phyloP scores from a whole-genome alignment of 2,113 vertebrate species.

The Melanocharis versteri region DNA sequence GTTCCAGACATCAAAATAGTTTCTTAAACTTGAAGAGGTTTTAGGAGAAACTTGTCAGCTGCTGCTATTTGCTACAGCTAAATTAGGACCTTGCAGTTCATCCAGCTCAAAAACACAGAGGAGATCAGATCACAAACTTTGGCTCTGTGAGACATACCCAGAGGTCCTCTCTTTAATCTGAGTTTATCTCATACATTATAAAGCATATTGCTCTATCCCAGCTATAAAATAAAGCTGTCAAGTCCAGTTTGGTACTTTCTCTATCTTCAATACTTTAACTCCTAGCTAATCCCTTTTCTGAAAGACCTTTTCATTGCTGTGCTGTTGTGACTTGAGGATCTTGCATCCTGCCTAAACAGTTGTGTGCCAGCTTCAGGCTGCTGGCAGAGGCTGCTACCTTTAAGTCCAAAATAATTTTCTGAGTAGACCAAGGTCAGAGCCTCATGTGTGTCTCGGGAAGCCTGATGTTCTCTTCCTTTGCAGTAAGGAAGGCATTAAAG shows the following conservation, averaged over 20 bases:
- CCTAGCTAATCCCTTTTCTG: neutral
- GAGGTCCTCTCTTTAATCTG: neutral
- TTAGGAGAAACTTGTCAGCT: neutral
- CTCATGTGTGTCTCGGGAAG: neutral
- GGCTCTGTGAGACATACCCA: neutral
- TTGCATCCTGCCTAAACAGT: neutral
- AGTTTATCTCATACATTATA: neutral
- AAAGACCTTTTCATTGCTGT: neutral
- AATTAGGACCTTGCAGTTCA: neutral
- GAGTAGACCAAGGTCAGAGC: neutral
- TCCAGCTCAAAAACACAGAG: neutral
- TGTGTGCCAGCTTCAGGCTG: neutral
- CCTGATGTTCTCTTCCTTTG: neutral
- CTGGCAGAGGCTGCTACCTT: neutral
- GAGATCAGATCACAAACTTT: slow-evolving; percentile 14
- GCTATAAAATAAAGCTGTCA: neutral
- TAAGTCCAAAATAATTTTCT: neutral
- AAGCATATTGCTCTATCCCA: neutral
- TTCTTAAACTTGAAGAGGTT: neutral
- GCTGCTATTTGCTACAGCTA: neutral
- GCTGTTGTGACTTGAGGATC: neutral
- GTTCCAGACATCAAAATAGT: neutral
- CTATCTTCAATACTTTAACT: neutral
- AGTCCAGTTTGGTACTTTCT: neutral
- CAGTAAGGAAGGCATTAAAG: neutral